These are phyloP conservation scores for Psammodynastes pulverulentus DNA, from an alignment of 2,113 vertebrate genomes.

Conservation along the genomic window DNA sequence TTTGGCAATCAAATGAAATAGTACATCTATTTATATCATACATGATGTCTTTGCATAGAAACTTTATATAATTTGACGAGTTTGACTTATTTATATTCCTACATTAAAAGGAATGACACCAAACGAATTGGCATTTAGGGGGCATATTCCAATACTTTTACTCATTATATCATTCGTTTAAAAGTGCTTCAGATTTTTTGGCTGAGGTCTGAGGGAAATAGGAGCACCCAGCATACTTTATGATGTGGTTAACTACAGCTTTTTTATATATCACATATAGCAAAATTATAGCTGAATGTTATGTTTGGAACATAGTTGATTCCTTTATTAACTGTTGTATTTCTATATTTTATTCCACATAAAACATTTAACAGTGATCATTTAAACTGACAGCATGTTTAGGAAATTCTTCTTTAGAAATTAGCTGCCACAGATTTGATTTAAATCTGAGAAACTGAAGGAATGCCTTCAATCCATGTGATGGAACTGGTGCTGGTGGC, in stretches of 20 bases:
- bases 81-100: conserved; percentile 61
- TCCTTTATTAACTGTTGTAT: conserved; percentile 64
- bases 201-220: conserved; percentile 42
- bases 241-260: conserved; percentile 58
- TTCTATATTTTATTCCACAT: conserved; percentile 61
- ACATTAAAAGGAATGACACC: conserved; percentile 54
- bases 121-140: conserved; percentile 58
- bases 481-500: not conserved
- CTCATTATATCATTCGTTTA: conserved; percentile 62
- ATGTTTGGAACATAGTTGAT: conserved; percentile 56
- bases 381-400: conserved; percentile 59
- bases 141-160: conserved; percentile 58
- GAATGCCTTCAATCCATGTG: conserved; percentile 52
- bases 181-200: conserved; percentile 57
- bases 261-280: conserved; percentile 63
- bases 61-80: conserved; percentile 61
- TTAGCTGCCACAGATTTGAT: conserved; percentile 46
- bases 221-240: conserved; percentile 45
- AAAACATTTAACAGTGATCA: conserved; percentile 57
- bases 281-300: conserved; percentile 62
- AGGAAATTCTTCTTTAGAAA: conserved; percentile 60
- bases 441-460: conserved; percentile 54
- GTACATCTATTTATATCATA: conserved; percentile 62
- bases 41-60: conserved; percentile 49
- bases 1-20: conserved; percentile 53